Conservation (phyloP, 2,113 vertebrate species). For the Grus americana region DNA sequence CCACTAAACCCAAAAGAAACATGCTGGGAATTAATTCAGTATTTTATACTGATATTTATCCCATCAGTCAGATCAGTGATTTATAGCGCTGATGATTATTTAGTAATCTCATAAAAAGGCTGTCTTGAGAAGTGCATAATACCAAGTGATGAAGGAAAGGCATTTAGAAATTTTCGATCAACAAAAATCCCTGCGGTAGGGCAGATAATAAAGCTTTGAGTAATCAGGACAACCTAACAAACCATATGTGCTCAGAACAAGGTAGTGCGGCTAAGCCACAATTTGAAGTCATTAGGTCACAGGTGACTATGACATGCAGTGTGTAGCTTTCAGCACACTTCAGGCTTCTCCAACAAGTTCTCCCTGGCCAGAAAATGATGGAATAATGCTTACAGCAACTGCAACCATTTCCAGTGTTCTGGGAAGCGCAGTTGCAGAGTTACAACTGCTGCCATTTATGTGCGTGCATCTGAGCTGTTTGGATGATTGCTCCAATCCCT, state of each 20-base stretch:
- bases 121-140: neutral
- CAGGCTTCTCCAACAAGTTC: neutral
- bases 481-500: neutral
- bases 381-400: neutral
- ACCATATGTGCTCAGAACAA: neutral
- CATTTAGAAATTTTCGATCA: neutral
- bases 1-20: neutral
- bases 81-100: neutral
- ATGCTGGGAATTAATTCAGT: neutral
- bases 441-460: neutral
- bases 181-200: neutral
- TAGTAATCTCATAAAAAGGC: neutral
- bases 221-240: neutral
- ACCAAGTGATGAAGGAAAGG: neutral
- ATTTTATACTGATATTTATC: neutral
- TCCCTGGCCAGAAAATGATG: neutral
- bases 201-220: neutral
- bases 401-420: neutral
- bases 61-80: neutral
- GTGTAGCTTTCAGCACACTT: neutral
- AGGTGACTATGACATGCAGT: neutral
- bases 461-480: neutral
- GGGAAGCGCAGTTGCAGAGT: accelerated
- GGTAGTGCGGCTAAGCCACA: neutral
- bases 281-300: neutral